Base-by-base conservation (phyloP, 2,113 vertebrate species). In the Myotis davidii region DNA sequence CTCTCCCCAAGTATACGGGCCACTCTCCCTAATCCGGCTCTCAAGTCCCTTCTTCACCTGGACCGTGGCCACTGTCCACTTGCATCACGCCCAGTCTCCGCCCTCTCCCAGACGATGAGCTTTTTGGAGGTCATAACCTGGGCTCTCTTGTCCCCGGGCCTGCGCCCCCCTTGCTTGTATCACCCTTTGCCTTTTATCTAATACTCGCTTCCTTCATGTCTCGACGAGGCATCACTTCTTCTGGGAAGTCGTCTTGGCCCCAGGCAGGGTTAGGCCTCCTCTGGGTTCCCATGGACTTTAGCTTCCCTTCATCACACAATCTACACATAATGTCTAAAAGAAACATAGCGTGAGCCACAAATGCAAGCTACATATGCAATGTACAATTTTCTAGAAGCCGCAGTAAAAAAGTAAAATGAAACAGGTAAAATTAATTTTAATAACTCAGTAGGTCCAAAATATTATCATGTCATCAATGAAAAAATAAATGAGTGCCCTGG, bases 381-480 rank as follows among this genome's bases (percentile, higher is more conserved):
- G 27, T 61, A 61, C 59, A 74, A 34, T 27, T n/a, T 93, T 90
- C 73, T 86, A 79, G 85, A 76, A 72, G 39, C 61, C 12, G 37
- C 17, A 6, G 84, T 90, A 50, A 85, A 78, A 67, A 50, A 56
- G 25, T 67, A 93, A 77, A 95, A 64, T 52, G 42, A 81, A 93
- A 72, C 16, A 88, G 56, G 45, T 74, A 73, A 90, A 81, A 10
- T 84, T 82, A 79, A 86, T 69, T 56, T 95, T 56, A 89, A 78
- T 23, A 48, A 76, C 37, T n/a, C 65, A 70, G 10, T 59, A 50
- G 85, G 70, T n/a, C 10, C 29, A 72, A 54, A 50, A 13, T 70
- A 76, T 39, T 85, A 32, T 90, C 64, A 39, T 56, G 27, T 93
- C 56, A 79, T 82, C 34, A 64, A 45, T 65, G 91, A 61, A 86